Base-by-base conservation (phyloP, 2,888 invertebrate genomes). In the Charanyca ferruginea region DNA sequence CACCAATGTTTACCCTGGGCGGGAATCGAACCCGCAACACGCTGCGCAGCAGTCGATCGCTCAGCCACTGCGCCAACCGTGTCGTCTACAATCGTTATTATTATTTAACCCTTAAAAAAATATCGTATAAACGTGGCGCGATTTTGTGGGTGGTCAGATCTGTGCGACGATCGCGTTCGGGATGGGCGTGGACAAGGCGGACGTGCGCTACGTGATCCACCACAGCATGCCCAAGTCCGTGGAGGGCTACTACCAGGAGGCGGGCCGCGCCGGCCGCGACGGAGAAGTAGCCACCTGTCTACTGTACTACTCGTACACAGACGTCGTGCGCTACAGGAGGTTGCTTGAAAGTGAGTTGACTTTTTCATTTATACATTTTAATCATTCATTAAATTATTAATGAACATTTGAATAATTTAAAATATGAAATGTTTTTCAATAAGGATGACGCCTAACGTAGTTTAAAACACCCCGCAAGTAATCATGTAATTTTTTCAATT, bases 151-250 rank as follows among this genome's bases (percentile, higher is more conserved):
- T 16, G 25, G 1, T 0, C 77, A 96, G 89, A 98, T 99, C 60
- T 99, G 99, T 86, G 99, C 99, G 0, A 99, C 99, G 0, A 98
- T 99, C 84, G 99, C 99, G 0, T 99, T 99, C 95, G 99, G 99
- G 35, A 99, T 99, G 99, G 99, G 99, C 20, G 99, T 99, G 71
- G 99, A 99, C 94, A 99, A 99, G 88, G 98, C 99, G 1, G 98
- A 99, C 95, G 98, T 99, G 11, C 97, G 99, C 3, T 99, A 97
- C 94, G 99, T 99, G 2, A 96, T 99, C 62, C 99, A 99, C 91
- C 98, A 98, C 92, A 98, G 98, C 4, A 88, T 99, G 86, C 99
- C 99, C 41, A 99, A 99, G 95, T 98, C 98, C 0, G 97, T 99
- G 80, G 99, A 99, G 93, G 99, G 98, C 0, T 99, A 98, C 91